These are phyloP conservation scores for Tenthredo amoena DNA, from an alignment of 2,888 invertebrate species.

Conservation along the genomic window DNA sequence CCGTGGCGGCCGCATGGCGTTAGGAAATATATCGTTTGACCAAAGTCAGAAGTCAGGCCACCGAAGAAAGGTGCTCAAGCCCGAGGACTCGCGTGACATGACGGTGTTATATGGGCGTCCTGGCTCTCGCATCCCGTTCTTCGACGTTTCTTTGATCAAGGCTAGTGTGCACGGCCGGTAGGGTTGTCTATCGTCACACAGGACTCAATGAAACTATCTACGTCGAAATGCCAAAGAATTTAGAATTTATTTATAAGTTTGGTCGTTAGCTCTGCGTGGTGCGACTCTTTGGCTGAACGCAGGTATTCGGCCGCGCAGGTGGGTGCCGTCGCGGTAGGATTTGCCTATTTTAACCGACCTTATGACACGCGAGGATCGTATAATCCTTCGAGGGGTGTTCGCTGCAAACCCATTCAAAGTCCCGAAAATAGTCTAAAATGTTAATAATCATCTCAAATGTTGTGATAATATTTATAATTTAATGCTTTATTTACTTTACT, in stretches of 20 bases:
- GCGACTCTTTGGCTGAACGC: slow-evolving; percentile 17
- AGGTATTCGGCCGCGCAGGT: slow-evolving; percentile 36
- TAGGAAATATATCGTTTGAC: slow-evolving; percentile 51
- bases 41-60: slow-evolving; percentile 44
- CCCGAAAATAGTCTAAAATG: neutral
- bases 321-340: slow-evolving; percentile 16
- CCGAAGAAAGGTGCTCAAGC: slow-evolving; percentile 18
- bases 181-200: slow-evolving; percentile 23
- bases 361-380: slow-evolving; percentile 29
- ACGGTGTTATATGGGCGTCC: slow-evolving; percentile 36
- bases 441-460: neutral
- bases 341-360: neutral
- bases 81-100: slow-evolving; percentile 39
- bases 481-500: neutral
- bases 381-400: neutral
- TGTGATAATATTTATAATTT: neutral
- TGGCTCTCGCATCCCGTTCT: slow-evolving; percentile 23
- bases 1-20: slow-evolving; percentile 34
- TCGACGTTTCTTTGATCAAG: slow-evolving; percentile 23
- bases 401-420: neutral
- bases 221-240: slow-evolving; percentile 25
- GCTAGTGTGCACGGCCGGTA: neutral
- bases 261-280: slow-evolving; percentile 42
- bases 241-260: slow-evolving; percentile 47
- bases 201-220: slow-evolving; percentile 43